A percentile compares a stretch with the other conserved stretches of the same genome.
Evolutionary conservation across 2,113 vertebrate species (phyloP).

Genomic region (Crotalus helleri): DNA sequence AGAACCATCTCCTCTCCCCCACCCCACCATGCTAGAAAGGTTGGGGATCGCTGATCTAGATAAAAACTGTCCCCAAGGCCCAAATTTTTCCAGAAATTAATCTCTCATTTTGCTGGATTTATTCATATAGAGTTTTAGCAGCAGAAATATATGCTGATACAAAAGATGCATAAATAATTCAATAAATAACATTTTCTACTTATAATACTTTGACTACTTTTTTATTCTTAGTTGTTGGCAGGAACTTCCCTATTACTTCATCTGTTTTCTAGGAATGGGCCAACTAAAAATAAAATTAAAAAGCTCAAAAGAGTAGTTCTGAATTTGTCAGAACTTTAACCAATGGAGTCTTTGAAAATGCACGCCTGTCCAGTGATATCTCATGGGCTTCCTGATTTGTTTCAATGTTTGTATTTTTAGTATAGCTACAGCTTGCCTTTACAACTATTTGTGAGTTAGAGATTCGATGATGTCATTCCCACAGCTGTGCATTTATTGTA

Average conservation of each 20-base stretch:
- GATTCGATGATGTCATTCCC: not conserved
- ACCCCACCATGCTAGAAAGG: not conserved
- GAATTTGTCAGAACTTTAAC: not conserved
- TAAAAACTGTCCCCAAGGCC: not conserved
- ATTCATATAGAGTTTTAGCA: not conserved
- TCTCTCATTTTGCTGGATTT: not conserved
- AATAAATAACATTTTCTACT: not conserved
- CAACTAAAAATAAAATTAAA: not conserved
- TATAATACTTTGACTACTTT: not conserved
- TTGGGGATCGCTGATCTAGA: not conserved
- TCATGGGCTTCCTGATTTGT: not conserved
- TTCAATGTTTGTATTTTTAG: not conserved
- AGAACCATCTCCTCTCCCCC: not conserved
- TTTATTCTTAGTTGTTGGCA: not conserved
- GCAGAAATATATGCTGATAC: not conserved
- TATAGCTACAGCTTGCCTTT: not conserved
- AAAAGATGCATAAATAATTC: not conserved
- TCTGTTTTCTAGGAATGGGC: not conserved
- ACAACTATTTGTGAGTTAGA: not conserved
- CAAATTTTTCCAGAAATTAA: not conserved
- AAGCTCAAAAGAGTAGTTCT: not conserved
- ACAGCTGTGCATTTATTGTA: conserved; percentile 8
- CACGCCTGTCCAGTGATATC: not conserved
- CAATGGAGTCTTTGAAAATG: not conserved
- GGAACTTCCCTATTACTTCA: not conserved